Percentiles rank a stretch among this genome's conserved stretches.
Evolutionary conservation across 2,113 vertebrate species (phyloP).

Genomic region (Perca schrenkii): DNA sequence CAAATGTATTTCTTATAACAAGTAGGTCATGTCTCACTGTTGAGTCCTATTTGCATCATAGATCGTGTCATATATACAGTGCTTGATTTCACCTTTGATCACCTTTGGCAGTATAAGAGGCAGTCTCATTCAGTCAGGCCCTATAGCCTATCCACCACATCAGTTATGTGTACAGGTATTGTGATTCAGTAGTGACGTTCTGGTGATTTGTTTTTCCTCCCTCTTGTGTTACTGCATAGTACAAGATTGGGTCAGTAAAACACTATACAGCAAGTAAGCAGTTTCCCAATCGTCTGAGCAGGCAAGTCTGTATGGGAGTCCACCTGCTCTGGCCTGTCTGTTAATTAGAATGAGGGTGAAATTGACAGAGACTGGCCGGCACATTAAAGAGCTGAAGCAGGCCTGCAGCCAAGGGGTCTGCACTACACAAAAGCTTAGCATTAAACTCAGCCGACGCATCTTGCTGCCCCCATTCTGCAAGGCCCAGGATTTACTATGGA

Average conservation of each 20-base stretch:
- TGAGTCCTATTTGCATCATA: constrained; percentile 8
- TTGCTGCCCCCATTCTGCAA: constrained; percentile 63
- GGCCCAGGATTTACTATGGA: constrained; percentile 84
- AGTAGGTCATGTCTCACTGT: neutral
- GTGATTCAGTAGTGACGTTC: neutral
- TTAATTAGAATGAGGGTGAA: neutral
- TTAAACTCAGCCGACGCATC: constrained; percentile 36
- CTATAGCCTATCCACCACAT: neutral
- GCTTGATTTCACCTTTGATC: constrained; percentile 10
- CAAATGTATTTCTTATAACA: neutral
- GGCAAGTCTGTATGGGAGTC: neutral
- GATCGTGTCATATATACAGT: neutral
- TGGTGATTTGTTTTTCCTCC: neutral
- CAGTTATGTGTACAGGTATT: neutral
- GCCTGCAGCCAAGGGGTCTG: constrained; percentile 28
- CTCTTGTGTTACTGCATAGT: neutral
- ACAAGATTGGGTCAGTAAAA: neutral
- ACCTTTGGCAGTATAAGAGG: neutral
- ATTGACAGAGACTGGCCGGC: neutral
- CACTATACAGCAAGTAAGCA: neutral
- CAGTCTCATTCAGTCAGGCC: neutral
- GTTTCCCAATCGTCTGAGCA: neutral
- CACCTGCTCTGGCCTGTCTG: constrained; percentile 15
- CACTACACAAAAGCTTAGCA: constrained; percentile 61
- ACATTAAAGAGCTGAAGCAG: neutral